Evolutionary conservation across 2,113 vertebrate genomes (phyloP).

Genomic region (Malurus cyaneus): DNA sequence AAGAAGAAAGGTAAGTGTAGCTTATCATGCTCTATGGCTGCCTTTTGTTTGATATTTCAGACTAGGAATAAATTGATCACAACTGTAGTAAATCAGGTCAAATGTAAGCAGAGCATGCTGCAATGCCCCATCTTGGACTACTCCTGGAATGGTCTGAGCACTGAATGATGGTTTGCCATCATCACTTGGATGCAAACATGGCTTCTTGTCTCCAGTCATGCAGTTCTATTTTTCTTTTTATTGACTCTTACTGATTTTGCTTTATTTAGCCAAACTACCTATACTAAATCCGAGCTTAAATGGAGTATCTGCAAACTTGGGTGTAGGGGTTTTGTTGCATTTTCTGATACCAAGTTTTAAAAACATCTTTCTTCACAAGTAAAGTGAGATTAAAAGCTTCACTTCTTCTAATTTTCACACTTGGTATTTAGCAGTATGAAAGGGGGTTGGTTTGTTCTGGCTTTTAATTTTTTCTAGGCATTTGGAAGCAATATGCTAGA

Average conservation of each 20-base stretch:
- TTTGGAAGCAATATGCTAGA: constrained; percentile 5
- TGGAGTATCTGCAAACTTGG: background rate
- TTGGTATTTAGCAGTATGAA: background rate
- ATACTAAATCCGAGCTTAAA: background rate
- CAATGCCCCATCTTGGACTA: background rate
- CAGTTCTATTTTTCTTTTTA: background rate
- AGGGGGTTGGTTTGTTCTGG: background rate
- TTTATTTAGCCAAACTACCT: background rate
- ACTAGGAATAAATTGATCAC: background rate
- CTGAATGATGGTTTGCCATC: background rate
- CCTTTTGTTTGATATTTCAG: background rate
- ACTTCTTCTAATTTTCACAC: background rate
- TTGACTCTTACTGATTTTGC: background rate
- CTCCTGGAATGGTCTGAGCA: background rate
- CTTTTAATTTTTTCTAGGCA: background rate
- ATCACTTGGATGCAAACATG: background rate
- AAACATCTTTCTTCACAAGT: background rate
- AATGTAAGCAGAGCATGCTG: background rate
- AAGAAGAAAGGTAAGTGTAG: background rate
- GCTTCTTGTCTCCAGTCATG: background rate
- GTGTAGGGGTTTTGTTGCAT: accelerated
- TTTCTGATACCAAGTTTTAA: background rate
- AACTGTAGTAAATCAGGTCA: background rate
- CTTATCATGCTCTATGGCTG: background rate
- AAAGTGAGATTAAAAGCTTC: background rate